Percentiles rank a stretch among this genome's conserved stretches.
Conservation (phyloP, 2,888 invertebrate genomes). For the Operophtera brumata region DNA sequence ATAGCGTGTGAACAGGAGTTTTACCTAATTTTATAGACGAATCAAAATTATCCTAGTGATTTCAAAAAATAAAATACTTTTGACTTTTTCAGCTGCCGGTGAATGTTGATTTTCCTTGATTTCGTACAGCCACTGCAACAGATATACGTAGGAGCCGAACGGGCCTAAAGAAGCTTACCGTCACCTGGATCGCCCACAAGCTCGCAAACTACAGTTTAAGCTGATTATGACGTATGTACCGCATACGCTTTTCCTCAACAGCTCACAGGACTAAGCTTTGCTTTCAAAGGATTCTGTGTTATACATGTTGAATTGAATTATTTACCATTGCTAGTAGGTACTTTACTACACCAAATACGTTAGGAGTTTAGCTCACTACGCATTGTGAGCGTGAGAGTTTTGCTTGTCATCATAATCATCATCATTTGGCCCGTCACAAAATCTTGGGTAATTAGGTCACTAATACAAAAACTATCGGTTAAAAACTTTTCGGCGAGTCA, state of each 20-base stretch:
- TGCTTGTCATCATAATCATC: too few relatives aligned
- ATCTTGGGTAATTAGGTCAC: too few relatives aligned
- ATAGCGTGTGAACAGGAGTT: too few relatives aligned
- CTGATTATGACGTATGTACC: conserved; percentile 57
- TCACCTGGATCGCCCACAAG: conserved; percentile 51
- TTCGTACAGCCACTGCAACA: conserved; percentile 1
- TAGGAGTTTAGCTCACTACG: too few relatives aligned
- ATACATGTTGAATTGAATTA: conserved; percentile 16
- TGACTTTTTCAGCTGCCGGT: not conserved
- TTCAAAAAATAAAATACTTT: too few relatives aligned
- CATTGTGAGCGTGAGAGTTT: too few relatives aligned
- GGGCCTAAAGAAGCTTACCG: conserved; percentile 56
- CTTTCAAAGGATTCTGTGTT: conserved; percentile 22
- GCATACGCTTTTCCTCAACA: conserved; percentile 30
- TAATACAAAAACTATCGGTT: too few relatives aligned
- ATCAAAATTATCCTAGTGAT: too few relatives aligned
- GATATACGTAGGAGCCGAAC: conserved; percentile 35
- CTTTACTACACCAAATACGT: not conserved
- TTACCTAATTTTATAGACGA: too few relatives aligned
- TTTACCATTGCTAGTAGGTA: not conserved
- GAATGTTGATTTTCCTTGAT: not conserved
- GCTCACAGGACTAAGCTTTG: conserved; percentile 22
- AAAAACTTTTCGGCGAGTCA: too few relatives aligned
- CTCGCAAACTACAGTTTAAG: conserved; percentile 56
- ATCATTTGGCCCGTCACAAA: too few relatives aligned